These are phyloP conservation scores for Pentalonia nigronervosa DNA, from an alignment of 1,140 invertebrate species.

Conservation along the genomic window DNA sequence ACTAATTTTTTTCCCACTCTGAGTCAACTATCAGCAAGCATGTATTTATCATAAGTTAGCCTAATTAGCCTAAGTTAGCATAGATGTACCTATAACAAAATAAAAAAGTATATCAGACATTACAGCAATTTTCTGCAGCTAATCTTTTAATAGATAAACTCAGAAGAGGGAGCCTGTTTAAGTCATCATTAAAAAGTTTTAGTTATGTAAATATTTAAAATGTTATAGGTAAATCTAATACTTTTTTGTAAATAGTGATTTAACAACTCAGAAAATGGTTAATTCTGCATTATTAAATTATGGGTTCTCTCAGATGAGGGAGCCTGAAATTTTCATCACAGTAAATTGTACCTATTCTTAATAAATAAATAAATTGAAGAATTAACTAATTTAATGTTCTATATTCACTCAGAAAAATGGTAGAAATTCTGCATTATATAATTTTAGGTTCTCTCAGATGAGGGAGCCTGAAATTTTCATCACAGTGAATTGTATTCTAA, in stretches of 20 bases:
- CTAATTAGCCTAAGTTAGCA: too few species aligned
- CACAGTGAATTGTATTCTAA: background rate
- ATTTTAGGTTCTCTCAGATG: conserved; percentile 48
- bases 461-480: conserved; percentile 53
- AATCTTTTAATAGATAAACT: conserved; percentile 40
- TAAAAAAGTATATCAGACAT: conserved; percentile 25
- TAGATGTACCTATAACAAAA: background rate
- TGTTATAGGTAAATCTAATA: background rate
- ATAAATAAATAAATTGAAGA: background rate
- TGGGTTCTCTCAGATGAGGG: conserved; percentile 56
- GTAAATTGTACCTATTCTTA: background rate
- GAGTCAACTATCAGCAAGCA: too few species aligned
- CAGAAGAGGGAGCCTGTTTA: conserved; percentile 54
- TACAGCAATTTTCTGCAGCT: conserved; percentile 38
- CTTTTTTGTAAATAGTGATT: background rate
- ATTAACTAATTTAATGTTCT: background rate
- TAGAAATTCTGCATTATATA: conserved; percentile 10
- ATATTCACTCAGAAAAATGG: conserved; percentile 21
- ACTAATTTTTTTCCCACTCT: too few species aligned
- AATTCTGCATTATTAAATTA: background rate
- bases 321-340: conserved; percentile 51
- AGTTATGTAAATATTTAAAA: background rate
- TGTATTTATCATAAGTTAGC: too few species aligned
- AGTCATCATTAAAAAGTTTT: conserved; percentile 24
- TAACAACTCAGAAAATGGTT: conserved; percentile 3